Base-by-base conservation (phyloP, 2,113 vertebrate genomes). In the Tauraco erythrolophus region DNA sequence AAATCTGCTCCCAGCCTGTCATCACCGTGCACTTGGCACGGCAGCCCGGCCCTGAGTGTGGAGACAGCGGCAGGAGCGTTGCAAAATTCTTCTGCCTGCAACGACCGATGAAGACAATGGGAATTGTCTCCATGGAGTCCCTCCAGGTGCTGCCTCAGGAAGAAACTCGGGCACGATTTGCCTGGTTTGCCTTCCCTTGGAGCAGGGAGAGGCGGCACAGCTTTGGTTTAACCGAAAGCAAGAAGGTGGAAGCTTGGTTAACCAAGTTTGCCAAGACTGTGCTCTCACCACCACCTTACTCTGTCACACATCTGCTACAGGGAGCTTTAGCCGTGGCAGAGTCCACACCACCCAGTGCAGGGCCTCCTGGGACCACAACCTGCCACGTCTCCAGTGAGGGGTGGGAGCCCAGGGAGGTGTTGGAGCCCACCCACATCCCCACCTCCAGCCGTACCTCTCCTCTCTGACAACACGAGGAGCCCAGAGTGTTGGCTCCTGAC, bases 31-130 rank as follows among this genome's bases (percentile, higher is more conserved):
- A 14, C 41, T 43, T 43, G 41, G 41, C 41, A 43, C 41, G 12
- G 41, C 50, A 75, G 53, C 39, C 23, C 3, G 0, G 33, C 35
- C 46, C 62, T 1, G 5, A 78, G 35, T 22, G 48, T 57, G 77
- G 56, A 50, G 37, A 54, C 17, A 45, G 56, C 9, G 6, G 43
- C n/a, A 50, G 82, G 33, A 60, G 9, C 9, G 0, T 1, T 19
- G 27, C 19, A 25, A 37, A 48, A 24, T 4, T 7, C 13, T 35
- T 30, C 43, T 51, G 35, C n/a, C 31, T 14, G 2, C 19, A 39
- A 8, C 0, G 0, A 46, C 53, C 0, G 0, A 41, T 9, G 37
- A 37, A 60, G 51, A 15, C 0, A 4, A 35, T 0, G 1, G 21
- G 12, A 13, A 51, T 7, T 2, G 33, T 31, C 51, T n/a, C 31